Base-by-base conservation (phyloP, 2,888 invertebrate genomes). In the Caradrina clavipalpis region DNA sequence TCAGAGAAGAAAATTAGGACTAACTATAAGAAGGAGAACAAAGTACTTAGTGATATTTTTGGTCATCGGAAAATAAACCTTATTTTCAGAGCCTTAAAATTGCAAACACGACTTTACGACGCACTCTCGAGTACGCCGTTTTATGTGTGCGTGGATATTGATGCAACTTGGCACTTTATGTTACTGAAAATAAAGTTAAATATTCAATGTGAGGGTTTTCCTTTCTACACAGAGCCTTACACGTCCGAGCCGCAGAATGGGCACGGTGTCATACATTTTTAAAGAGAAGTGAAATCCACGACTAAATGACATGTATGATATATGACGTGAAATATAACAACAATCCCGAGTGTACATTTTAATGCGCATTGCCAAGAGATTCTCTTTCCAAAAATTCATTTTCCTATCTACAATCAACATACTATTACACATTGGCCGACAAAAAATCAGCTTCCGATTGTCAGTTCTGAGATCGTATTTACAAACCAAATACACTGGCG, bases 321-420 rank as follows among this genome's bases (percentile, higher is more conserved):
- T 54, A 64, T 62, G 65, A 56, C 69, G 63, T 76, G 81, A 70
- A 39, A 42, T 54, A 63, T 63, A 49, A 70, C 65, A 74, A 82
- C 80, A 72, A 80, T 54, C 81, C 66, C 39, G 62, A 70, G 63
- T 58, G 76, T 69, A 64, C 59, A 59, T 76, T 80, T 49, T 55
- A 73, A 71, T 69, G 54, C 63, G 61, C 4, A 31, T 47, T 49
- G 5, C 15, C 49, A 42, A 54, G 78, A 77, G 65, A 64, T 56
- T 69, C 47, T 26, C 47, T 21, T 19, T 26, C 31, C 57, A 45
- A 71, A 58, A 76, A 53, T 76, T 58, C 0, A 21, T 39, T 56
- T 55, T 65, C 66, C 70, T 75, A 65, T 1, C 75, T 70, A 70
- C 39, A 17, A n/a, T 54, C 8, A 35, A 13, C 49, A 31, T 26